Conservation (phyloP, 1,140 invertebrate genomes). For the Lerema accius region DNA sequence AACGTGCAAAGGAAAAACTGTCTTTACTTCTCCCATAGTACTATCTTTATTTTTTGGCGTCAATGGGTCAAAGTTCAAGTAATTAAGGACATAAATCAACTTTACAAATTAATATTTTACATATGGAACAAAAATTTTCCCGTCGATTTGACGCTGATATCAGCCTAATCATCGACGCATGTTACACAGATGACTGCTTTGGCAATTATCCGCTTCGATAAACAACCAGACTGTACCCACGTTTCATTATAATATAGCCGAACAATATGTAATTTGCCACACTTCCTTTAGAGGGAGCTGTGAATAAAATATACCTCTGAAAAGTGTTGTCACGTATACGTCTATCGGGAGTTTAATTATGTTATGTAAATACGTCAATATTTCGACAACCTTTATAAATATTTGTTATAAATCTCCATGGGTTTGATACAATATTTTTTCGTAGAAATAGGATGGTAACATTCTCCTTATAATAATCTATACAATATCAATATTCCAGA, state of each 20-base stretch:
- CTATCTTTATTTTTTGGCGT: too few species aligned
- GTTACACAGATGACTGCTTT: slow-evolving; percentile 75
- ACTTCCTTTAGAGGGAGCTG: slow-evolving; percentile 50
- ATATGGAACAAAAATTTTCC: slow-evolving; percentile 56
- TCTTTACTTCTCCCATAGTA: too few species aligned
- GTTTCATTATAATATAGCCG: slow-evolving; percentile 74
- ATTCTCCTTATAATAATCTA: slow-evolving; percentile 32
- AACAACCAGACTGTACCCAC: slow-evolving; percentile 58
- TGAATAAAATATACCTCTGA: too few species aligned
- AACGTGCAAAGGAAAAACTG: too few species aligned
- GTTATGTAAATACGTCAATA: slow-evolving; percentile 17
- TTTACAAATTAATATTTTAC: slow-evolving; percentile 39
- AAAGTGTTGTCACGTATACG: too few species aligned
- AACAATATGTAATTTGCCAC: slow-evolving; percentile 76
- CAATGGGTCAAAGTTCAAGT: too few species aligned
- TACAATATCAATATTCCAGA: slow-evolving; percentile 54
- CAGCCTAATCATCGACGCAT: slow-evolving; percentile 66
- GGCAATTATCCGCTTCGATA: slow-evolving; percentile 73
- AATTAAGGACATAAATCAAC: too few species aligned
- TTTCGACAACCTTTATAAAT: not conserved
- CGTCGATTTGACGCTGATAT: slow-evolving; percentile 67
- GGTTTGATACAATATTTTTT: not conserved
- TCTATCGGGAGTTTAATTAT: too few species aligned
- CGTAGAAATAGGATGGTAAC: not conserved
- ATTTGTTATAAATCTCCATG: not conserved